Percentiles rank a stretch among this genome's conserved stretches.
Conservation (phyloP, 2,888 invertebrate species). For the Eilema depressum region DNA sequence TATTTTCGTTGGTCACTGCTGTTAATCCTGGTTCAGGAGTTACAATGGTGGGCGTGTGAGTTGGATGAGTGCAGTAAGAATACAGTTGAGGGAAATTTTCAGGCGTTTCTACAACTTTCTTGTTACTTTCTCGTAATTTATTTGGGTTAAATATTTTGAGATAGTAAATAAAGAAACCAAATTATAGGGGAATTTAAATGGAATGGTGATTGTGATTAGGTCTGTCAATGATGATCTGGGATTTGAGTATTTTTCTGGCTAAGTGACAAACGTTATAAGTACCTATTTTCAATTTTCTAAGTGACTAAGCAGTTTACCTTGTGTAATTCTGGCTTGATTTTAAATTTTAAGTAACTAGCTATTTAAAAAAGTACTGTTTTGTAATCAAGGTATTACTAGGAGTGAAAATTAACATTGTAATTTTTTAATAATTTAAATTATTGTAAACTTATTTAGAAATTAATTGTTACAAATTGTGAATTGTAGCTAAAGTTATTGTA, state of each 20-base stretch:
- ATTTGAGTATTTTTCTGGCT: not conserved
- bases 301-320: not conserved
- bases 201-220: not conserved
- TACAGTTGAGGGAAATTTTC: not conserved
- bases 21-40: not conserved
- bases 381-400: not conserved
- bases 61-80: not conserved
- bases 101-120: not conserved
- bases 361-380: not conserved
- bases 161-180: not conserved
- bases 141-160: not conserved
- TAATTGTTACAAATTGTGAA: not conserved
- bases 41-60: not conserved
- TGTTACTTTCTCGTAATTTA: conserved; percentile 2
- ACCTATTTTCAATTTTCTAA: not conserved
- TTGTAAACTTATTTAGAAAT: not conserved
- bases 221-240: too few species aligned
- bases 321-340: not conserved
- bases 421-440: not conserved
- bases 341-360: not conserved
- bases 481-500: not conserved
- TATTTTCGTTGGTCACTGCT: conserved; percentile 4
- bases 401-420: not conserved
- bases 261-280: not conserved
- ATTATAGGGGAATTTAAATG: not conserved